A percentile compares a stretch with the other conserved stretches of the same genome.
phyloP scores from a whole-genome alignment of 2,113 vertebrate genomes.

The Tiliqua scincoides region DNA sequence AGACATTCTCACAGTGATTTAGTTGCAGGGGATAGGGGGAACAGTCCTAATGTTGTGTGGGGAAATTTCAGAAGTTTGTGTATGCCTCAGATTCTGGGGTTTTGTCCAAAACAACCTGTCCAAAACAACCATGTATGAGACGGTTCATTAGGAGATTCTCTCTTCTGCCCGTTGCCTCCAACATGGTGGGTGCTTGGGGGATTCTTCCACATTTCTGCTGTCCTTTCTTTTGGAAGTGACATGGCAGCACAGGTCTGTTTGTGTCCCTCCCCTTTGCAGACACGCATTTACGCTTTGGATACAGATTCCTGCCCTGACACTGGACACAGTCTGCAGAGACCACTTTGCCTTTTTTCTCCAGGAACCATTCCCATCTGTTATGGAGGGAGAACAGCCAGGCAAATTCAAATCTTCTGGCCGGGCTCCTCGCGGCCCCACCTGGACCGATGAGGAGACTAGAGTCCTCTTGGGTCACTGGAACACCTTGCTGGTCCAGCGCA shows the following conservation, averaged over 20 bases:
- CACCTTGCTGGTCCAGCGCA: constrained; percentile 4
- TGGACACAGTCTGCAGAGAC: constrained; percentile 8
- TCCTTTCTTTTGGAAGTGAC: neutral
- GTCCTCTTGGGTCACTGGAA: constrained; percentile 11
- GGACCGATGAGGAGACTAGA: constrained; percentile 12
- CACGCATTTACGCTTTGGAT: neutral
- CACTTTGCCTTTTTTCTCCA: constrained; percentile 13
- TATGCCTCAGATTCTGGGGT: neutral
- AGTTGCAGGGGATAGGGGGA: neutral
- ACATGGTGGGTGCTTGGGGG: neutral
- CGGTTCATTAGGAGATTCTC: neutral
- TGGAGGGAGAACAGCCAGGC: neutral
- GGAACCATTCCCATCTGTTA: constrained; percentile 4
- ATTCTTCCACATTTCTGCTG: neutral
- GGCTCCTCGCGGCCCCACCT: constrained; percentile 3
- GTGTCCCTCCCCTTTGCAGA: neutral
- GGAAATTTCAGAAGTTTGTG: neutral
- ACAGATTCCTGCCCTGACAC: neutral
- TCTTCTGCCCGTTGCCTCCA: neutral
- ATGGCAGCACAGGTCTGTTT: neutral
- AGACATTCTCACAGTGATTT: neutral
- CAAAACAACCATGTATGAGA: neutral
- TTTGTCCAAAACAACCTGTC: neutral
- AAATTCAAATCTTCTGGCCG: neutral
- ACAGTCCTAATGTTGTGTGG: neutral